Evolutionary conservation across 1,140 invertebrate species (phyloP).

Genomic region (Drosophila teissieri): DNA sequence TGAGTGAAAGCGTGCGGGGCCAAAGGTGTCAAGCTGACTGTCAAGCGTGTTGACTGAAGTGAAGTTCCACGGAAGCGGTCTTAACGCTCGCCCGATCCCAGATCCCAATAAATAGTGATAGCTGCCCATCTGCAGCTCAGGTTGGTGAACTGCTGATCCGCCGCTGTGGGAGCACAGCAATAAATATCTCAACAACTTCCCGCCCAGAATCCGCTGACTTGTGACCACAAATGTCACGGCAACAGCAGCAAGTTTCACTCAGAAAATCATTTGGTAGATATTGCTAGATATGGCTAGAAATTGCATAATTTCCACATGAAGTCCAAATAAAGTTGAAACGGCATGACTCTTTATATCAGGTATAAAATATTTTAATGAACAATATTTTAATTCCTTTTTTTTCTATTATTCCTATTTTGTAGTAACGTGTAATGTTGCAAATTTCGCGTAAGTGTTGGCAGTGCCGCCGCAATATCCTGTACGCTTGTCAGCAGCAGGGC

Average conservation of each 20-base stretch:
- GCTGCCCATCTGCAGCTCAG: conserved; percentile 26
- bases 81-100: conserved; percentile 19
- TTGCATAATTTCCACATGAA: too few species aligned
- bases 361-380: too few species aligned
- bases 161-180: conserved; percentile 9
- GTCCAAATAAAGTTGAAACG: too few species aligned
- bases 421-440: too few species aligned
- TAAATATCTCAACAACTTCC: conserved; percentile 25
- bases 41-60: conserved; percentile 37
- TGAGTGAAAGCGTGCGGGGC: conserved; percentile 48
- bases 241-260: not conserved
- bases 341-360: too few species aligned
- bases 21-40: conserved; percentile 33
- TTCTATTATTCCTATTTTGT: too few species aligned
- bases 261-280: not conserved
- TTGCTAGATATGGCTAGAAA: too few species aligned
- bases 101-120: conserved; percentile 38
- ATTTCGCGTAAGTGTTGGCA: not conserved
- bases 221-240: conserved; percentile 3
- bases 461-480: conserved; percentile 65
- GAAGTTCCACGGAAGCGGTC: conserved; percentile 19
- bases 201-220: not conserved
- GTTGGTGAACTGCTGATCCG: conserved; percentile 7
- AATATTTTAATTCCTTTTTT: too few species aligned
- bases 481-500: conserved; percentile 59